phyloP scores from a whole-genome alignment of 1,140 invertebrate genomes.

The Drosophila mayri region DNA sequence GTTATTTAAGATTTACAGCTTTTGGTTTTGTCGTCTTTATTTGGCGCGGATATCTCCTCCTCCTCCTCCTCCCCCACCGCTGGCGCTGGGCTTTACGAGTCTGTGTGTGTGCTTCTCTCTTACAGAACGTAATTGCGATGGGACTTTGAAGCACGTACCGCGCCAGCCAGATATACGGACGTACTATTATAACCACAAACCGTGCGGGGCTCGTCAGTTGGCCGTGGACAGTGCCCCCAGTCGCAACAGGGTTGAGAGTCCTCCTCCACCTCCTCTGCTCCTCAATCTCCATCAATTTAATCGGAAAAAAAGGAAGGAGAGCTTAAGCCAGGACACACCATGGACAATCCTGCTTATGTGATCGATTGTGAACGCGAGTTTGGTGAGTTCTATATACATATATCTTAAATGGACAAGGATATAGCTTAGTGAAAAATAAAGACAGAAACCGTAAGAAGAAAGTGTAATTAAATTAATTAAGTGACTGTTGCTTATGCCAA shows the following conservation, averaged over 20 bases:
- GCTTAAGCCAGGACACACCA: conserved; percentile 8
- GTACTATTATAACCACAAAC: conserved; percentile 27
- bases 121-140: conserved; percentile 56
- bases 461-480: too few species aligned
- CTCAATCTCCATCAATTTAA: neutral
- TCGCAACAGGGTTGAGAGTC: conserved; percentile 32
- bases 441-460: neutral
- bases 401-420: neutral
- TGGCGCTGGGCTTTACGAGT: too few species aligned
- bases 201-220: conserved; percentile 37
- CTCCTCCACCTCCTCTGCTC: neutral
- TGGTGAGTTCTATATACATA: conserved; percentile 53
- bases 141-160: conserved; percentile 49
- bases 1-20: conserved; percentile 44
- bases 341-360: conserved; percentile 74
- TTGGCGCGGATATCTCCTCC: conserved; percentile 16
- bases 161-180: conserved; percentile 17
- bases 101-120: neutral
- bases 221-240: conserved; percentile 30
- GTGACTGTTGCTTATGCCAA: too few species aligned
- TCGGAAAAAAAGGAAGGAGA: neutral
- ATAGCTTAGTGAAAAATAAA: neutral
- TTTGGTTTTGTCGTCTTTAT: conserved; percentile 8
- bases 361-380: conserved; percentile 61
- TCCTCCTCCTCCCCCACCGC: too few species aligned